Conservation (phyloP, 92 coral and sea anemone species). For the Muricea muricata region DNA sequence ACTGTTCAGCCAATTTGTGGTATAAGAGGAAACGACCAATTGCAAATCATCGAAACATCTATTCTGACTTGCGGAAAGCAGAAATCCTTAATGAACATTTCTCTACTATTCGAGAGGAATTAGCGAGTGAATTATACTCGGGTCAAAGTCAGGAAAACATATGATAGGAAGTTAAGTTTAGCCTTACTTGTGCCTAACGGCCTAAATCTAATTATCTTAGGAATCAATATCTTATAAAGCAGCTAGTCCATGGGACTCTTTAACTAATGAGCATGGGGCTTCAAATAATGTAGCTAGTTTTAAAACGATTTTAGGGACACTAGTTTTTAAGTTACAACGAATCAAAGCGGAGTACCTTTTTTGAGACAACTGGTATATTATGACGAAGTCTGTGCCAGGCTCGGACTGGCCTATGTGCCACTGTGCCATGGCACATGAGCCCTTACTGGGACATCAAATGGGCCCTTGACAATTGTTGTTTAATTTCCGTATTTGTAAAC, state of each 20-base stretch:
- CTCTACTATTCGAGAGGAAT: constrained; percentile 49
- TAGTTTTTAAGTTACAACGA: no score
- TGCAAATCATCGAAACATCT: constrained; percentile 13
- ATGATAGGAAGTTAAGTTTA: neutral
- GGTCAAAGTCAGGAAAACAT: neutral
- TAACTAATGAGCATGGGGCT: neutral
- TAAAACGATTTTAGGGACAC: no score
- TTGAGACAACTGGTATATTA: no score
- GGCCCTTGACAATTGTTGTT: no score
- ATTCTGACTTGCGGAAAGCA: constrained; percentile 50
- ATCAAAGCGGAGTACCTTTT: no score
- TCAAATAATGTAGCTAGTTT: no score
- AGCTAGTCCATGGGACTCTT: neutral
- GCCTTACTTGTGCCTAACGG: neutral
- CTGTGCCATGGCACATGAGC: no score
- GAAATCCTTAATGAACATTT: constrained; percentile 46
- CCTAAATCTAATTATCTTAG: neutral
- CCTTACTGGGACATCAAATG: no score
- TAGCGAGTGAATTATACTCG: constrained; percentile 9
- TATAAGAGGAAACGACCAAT: constrained; percentile 6
- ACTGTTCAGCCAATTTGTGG: constrained; percentile 28
- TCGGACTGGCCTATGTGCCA: no score
- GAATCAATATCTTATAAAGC: neutral
- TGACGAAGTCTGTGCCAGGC: no score
- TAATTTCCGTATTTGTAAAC: no score